Evolutionary conservation across 2,888 invertebrate genomes (phyloP), one percentile per base, ranked within the genome.

Genomic region (Elmis aenea): DNA sequence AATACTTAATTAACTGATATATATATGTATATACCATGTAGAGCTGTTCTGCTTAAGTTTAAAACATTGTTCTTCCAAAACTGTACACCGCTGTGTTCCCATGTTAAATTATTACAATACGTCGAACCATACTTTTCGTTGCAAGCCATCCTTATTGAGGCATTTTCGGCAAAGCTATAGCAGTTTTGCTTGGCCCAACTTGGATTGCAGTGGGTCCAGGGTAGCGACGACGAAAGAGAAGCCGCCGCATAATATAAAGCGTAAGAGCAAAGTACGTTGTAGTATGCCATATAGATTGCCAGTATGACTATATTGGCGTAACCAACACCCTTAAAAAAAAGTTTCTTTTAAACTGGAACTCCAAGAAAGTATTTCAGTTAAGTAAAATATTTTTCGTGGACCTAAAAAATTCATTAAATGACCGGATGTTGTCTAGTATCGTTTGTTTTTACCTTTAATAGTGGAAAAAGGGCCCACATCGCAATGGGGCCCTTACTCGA

Each of bases 51-150:
- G n/a, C n/a, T n/a, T n/a, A n/a, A n/a, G n/a, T n/a, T n/a, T 8
- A 18, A 6, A 6, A 36, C 25, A 12, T 12, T 24, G 9, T 2
- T 20, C n/a, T 13, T 13, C 31, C 31, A 37, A n/a, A 31, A 37
- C 4, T 37, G 37, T 1, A 14, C 1, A 26, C 26, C 31, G 16
- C 37, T 37, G 13, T 32, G 14, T 27, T 37, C 21, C 37, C 37
- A 37, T 1, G 12, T 1, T 11, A 22, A 14, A 3, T 9, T n/a
- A 3, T 26, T 12, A 9, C 37, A 37, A 13, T 18, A 37, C 1
- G 15, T 10, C 2, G 5, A 26, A 3, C 16, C 22, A 10, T 22
- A 20, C 9, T 37, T 26, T 26, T 26, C 4, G 1, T 12, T 21
- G 9, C 37, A 37, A 3, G 13, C 16, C 2, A 32, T 13, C 11